Evolutionary conservation across 2,888 invertebrate genomes (phyloP).

Genomic region (Flabesymbios commensalis): DNA sequence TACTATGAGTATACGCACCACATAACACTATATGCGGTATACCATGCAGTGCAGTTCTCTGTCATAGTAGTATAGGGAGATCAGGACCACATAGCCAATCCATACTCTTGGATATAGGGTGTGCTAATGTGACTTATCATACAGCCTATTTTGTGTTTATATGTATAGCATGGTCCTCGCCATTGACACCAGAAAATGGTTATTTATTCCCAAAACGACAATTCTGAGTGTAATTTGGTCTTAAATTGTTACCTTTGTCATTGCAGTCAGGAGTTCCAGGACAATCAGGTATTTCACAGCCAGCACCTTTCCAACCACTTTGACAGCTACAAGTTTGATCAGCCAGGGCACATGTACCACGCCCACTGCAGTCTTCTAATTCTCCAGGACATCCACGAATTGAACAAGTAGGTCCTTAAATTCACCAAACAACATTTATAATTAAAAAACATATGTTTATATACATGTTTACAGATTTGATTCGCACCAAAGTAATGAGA

Average conservation of each 20-base stretch:
- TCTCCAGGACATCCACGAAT: conserved; percentile 42
- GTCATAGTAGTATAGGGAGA: too few relatives aligned
- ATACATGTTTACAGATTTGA: too few relatives aligned
- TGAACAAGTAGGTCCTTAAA: conserved; percentile 39
- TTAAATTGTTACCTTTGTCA: conserved; percentile 32
- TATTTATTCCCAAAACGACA: not conserved
- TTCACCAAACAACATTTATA: too few relatives aligned
- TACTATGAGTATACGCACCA: too few relatives aligned
- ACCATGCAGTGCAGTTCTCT: too few relatives aligned
- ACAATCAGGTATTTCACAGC: conserved; percentile 41
- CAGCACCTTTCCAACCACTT: conserved; percentile 38
- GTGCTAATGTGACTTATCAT: too few relatives aligned
- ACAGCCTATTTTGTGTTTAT: not conserved
- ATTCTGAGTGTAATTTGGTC: not conserved
- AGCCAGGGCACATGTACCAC: conserved; percentile 38
- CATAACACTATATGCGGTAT: too few relatives aligned
- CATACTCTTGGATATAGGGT: too few relatives aligned
- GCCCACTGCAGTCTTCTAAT: conserved; percentile 37
- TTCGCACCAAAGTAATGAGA: too few relatives aligned
- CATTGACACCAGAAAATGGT: not conserved
- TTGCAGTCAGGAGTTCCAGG: conserved; percentile 42
- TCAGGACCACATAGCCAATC: too few relatives aligned
- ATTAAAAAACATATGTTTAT: too few relatives aligned
- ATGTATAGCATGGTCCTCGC: not conserved
- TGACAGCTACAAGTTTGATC: conserved; percentile 43